Evolutionary conservation across 2,797 vertebrate genomes (phyloP).

Genomic region (Lacerta agilis): DNA sequence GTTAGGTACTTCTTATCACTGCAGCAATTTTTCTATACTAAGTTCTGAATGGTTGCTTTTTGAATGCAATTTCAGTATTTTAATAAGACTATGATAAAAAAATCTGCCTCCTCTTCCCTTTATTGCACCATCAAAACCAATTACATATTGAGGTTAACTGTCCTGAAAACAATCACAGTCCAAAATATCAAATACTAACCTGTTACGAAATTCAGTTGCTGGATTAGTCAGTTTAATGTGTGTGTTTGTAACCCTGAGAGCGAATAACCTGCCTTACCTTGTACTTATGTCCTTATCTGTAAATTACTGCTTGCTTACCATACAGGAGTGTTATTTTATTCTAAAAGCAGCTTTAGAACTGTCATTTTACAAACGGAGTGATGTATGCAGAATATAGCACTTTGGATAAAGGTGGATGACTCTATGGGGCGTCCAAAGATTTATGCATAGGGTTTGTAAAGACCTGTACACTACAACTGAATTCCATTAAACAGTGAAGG

Average conservation of each 20-base stretch:
- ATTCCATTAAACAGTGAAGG: background rate
- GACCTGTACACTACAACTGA: background rate
- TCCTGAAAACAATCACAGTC: background rate
- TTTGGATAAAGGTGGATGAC: background rate
- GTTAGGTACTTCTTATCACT: background rate
- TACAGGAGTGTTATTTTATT: background rate
- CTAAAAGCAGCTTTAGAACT: background rate
- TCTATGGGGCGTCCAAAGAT: background rate
- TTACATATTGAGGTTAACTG: background rate
- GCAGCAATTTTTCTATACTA: background rate
- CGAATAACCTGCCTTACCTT: background rate
- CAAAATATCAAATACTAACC: background rate
- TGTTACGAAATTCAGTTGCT: background rate
- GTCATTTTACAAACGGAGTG: background rate
- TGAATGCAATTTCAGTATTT: background rate
- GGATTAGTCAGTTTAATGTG: background rate
- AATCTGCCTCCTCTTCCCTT: background rate
- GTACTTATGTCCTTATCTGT: background rate
- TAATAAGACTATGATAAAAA: background rate
- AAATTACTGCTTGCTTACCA: constrained; percentile 3
- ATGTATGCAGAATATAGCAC: background rate
- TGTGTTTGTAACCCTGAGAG: background rate
- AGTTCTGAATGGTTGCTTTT: background rate
- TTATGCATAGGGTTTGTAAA: background rate
- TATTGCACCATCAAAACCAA: accelerated